Evolutionary conservation across 2,113 vertebrate genomes (phyloP), one percentile per base, ranked within the genome.

Genomic region (Ptychochromis oligacanthus): DNA sequence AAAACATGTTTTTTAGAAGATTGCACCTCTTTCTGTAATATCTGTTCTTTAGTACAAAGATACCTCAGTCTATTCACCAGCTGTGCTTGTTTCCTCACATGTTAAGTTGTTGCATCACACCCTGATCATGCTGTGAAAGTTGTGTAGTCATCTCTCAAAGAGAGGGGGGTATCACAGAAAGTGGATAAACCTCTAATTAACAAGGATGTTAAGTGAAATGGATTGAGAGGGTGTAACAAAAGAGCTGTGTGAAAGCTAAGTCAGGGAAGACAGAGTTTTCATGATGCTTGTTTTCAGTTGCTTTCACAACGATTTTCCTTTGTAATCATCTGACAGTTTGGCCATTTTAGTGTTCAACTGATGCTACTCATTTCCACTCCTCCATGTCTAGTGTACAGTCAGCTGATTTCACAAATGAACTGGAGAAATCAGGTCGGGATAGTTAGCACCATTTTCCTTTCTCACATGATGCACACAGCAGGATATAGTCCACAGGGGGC

Each of bases 31-130:
- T 60, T 70, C 36, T 90, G 84, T 79, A 89, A 90, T 20, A 67
- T 20, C 83, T 82, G 61, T 43, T 81, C 15, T 80, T 31, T 24
- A 54, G 49, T 46, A 57, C 54, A 56, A 81, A 65, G 36, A 82
- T 13, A 55, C 49, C 56, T 22, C 36, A 54, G 60, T 80, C 75
- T 60, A 78, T 67, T 87, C 22, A 80, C 13, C 28, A 20, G 59
- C 52, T 22, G 9, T 26, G 15, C 56, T 82, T 24, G 65, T 91
- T 91, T 84, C 65, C 60, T 81, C 22, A 34, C 34, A 76, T 83
- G 60, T 74, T 55, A 54, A n/a, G n/a, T 57, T 59, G 52, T 85
- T 92, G 88, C 81, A 82, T 91, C 88, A 91, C 55, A 60, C 55
- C 31, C 26, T 22, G 34, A 82, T 91, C 87, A 90, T 24, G 31